A percentile compares a stretch with the other conserved stretches of the same genome.
Evolutionary conservation across 2,113 vertebrate species (phyloP).

Genomic region (Aldabrachelys gigantea): DNA sequence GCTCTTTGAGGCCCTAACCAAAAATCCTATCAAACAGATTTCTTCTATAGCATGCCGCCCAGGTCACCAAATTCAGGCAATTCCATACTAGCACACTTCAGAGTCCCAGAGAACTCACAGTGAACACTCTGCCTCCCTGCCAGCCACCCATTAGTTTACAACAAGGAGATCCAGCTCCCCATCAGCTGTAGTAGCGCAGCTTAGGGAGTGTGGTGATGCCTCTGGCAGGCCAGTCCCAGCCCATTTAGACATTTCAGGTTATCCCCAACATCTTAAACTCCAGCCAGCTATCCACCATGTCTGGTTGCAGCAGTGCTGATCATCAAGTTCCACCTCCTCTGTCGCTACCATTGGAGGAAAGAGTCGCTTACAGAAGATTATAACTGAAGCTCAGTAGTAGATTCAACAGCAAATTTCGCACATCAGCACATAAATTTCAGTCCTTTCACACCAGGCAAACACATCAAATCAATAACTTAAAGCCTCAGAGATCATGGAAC

Average conservation of each 20-base stretch:
- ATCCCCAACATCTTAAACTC: neutral
- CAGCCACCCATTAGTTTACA: neutral
- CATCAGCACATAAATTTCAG: neutral
- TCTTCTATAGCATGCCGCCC: neutral
- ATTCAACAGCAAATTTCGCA: neutral
- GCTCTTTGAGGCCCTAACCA: neutral
- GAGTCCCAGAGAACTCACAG: neutral
- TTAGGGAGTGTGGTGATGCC: neutral
- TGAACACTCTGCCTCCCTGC: neutral
- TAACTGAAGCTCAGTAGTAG: neutral
- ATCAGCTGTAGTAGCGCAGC: neutral
- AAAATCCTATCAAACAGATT: neutral
- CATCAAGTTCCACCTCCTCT: neutral
- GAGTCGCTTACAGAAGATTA: neutral
- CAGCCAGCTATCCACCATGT: neutral
- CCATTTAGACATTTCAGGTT: neutral
- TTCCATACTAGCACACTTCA: neutral
- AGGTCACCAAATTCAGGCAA: neutral
- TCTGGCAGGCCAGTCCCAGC: neutral
- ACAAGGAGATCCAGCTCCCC: neutral
- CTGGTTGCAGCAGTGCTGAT: neutral
- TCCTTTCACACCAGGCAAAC: neutral
- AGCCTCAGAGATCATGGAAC: neutral
- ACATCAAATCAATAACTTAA: neutral
- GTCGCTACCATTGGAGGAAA: neutral